phyloP scores from a whole-genome alignment of 2,113 vertebrate genomes.

The Eretmochelys imbricata region DNA sequence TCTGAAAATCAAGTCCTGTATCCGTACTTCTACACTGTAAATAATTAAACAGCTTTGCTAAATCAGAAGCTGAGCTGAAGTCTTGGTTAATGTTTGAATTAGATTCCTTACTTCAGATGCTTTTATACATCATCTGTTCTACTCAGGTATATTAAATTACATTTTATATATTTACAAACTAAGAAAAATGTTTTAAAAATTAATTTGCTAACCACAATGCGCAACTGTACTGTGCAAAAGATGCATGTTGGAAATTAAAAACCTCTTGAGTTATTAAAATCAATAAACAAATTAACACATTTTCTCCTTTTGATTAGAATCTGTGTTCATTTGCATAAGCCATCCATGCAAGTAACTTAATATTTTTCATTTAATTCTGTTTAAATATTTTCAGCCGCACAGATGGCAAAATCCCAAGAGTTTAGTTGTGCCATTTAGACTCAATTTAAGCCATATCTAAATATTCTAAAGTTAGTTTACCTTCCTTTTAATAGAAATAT shows the following conservation, averaged over 20 bases:
- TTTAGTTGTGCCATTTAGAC: constrained; percentile 2
- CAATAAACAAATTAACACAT: constrained; percentile 25
- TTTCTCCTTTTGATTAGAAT: constrained; percentile 45
- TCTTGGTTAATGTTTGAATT: constrained; percentile 20
- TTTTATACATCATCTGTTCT: not conserved
- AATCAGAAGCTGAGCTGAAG: not conserved
- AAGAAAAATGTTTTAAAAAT: constrained; percentile 53
- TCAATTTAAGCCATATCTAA: constrained; percentile 1
- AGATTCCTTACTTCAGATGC: constrained; percentile 17
- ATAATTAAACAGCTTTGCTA: not conserved
- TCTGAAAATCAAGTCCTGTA: not conserved
- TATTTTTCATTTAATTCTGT: constrained; percentile 37
- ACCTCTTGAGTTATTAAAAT: constrained; percentile 42
- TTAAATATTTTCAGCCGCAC: constrained; percentile 36
- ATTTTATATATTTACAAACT: constrained; percentile 36
- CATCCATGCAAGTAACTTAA: constrained; percentile 45
- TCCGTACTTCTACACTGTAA: not conserved
- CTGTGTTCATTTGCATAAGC: constrained; percentile 45
- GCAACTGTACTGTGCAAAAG: not conserved
- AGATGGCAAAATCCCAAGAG: not conserved
- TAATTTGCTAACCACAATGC: constrained; percentile 42
- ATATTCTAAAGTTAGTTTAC: not conserved
- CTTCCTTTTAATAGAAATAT: no score
- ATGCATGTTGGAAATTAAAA: constrained; percentile 49
- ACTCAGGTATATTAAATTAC: constrained; percentile 21